Percentiles rank a stretch among this genome's conserved stretches.
Conservation (phyloP, 2,888 invertebrate genomes). For the Andrena haemorrhoa region DNA sequence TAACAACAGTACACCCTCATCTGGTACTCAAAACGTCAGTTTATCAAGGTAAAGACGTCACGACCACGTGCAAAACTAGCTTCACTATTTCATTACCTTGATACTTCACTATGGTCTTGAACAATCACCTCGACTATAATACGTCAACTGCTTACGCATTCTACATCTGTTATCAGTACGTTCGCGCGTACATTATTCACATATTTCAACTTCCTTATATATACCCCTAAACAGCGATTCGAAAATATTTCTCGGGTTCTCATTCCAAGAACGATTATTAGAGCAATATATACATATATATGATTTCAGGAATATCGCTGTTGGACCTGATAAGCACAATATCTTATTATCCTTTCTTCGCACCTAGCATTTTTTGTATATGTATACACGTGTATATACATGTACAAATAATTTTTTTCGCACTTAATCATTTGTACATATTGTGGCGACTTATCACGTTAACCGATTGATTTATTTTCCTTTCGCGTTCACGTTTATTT, state of each 20-base stretch:
- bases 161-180: not conserved
- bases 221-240: not conserved
- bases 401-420: slow-evolving; percentile 20
- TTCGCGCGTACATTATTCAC: not conserved
- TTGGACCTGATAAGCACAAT: slow-evolving; percentile 73
- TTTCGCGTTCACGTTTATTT: slow-evolving; percentile 3
- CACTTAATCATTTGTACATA: slow-evolving; percentile 22
- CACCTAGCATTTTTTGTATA: slow-evolving; percentile 66
- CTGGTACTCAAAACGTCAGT: slow-evolving; percentile 76
- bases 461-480: not conserved
- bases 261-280: slow-evolving; percentile 29
- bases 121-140: slow-evolving; percentile 8
- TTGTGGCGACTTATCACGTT: slow-evolving; percentile 22
- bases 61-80: slow-evolving; percentile 20
- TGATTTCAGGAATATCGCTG: slow-evolving; percentile 75
- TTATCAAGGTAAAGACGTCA: slow-evolving; percentile 78
- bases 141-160: not conserved
- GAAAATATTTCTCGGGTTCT: not conserved
- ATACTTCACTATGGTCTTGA: not conserved
- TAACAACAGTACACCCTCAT: slow-evolving; percentile 84
- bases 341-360: slow-evolving; percentile 74
- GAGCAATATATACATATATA: slow-evolving; percentile 61
- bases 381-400: slow-evolving; percentile 29
- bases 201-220: not conserved
- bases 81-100: slow-evolving; percentile 3